Percentiles rank a stretch among this genome's conserved stretches.
These are phyloP conservation scores for Microplitis mediator DNA, from an alignment of 1,140 invertebrate species.

Conservation along the genomic window DNA sequence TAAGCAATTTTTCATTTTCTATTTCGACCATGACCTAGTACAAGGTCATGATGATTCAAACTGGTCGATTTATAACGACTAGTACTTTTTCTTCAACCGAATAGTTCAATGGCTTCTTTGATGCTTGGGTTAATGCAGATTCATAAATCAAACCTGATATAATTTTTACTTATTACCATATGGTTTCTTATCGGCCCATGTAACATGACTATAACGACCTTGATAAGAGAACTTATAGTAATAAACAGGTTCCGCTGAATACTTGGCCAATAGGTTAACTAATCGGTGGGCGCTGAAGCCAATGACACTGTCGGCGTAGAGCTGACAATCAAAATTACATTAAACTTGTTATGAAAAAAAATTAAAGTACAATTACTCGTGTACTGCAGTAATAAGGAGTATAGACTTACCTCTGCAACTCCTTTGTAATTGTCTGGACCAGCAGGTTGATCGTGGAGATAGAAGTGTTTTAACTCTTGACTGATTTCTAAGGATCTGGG, in stretches of 20 bases:
- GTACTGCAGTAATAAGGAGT: too few species aligned
- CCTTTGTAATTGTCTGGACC: constrained; percentile 41
- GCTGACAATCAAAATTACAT: constrained; percentile 34
- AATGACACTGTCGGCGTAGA: constrained; percentile 63
- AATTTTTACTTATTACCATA: constrained; percentile 47
- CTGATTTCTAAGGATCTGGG: constrained; percentile 59
- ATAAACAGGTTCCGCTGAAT: constrained; percentile 59
- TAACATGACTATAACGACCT: constrained; percentile 63
- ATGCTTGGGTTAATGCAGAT: too few species aligned
- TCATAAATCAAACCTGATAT: too few species aligned
- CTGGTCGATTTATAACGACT: too few species aligned
- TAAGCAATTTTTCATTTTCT: not conserved
- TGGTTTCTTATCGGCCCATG: constrained; percentile 58
- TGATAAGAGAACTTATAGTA: constrained; percentile 66
- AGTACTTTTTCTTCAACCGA: too few species aligned
- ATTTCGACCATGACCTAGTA: not conserved
- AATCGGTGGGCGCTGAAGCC: constrained; percentile 62
- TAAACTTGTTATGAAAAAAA: not conserved
- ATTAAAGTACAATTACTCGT: not conserved
- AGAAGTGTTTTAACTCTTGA: constrained; percentile 56
- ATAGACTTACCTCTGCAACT: constrained; percentile 44
- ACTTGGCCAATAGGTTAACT: constrained; percentile 59
- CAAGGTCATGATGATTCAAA: too few species aligned
- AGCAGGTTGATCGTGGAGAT: constrained; percentile 53
- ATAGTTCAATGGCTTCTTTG: too few species aligned